phyloP scores from a whole-genome alignment of 1,140 invertebrate genomes.

The Eriocheir sinensis region DNA sequence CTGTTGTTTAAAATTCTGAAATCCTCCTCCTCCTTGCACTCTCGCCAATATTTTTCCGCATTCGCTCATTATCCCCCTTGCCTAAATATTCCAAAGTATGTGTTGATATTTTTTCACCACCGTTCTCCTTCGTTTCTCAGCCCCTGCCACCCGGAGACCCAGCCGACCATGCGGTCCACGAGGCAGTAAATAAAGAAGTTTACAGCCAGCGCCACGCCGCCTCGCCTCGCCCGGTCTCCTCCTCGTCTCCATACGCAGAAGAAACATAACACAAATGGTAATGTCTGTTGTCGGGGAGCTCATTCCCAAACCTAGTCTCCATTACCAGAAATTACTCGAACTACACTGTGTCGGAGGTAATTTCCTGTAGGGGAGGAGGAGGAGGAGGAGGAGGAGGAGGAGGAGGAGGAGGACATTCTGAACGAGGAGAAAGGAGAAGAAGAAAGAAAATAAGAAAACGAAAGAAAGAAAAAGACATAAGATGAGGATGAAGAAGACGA shows the following conservation, averaged over 20 bases:
- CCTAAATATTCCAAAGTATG: neutral
- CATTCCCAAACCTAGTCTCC: constrained; percentile 33
- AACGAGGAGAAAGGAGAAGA: neutral
- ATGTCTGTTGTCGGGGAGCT: neutral
- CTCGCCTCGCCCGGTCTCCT: neutral
- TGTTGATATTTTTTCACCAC: neutral
- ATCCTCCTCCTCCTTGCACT: too few species aligned
- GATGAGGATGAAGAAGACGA: neutral
- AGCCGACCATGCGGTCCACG: neutral
- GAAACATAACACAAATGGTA: constrained; percentile 30
- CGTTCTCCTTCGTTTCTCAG: neutral
- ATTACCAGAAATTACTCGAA: constrained; percentile 61
- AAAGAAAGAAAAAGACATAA: neutral
- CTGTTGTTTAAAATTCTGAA: too few species aligned
- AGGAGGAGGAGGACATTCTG: neutral
- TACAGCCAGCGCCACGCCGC: neutral
- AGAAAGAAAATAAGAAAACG: neutral
- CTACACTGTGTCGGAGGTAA: constrained; percentile 11
- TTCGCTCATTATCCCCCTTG: neutral
- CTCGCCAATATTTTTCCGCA: neutral
- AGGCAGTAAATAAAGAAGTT: neutral
- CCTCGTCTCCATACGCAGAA: neutral
- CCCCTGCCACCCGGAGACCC: neutral
- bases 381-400: neutral
- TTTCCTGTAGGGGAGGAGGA: constrained; percentile 27